Conservation (phyloP, 2,113 vertebrate species). For the Centropus unirufus region DNA sequence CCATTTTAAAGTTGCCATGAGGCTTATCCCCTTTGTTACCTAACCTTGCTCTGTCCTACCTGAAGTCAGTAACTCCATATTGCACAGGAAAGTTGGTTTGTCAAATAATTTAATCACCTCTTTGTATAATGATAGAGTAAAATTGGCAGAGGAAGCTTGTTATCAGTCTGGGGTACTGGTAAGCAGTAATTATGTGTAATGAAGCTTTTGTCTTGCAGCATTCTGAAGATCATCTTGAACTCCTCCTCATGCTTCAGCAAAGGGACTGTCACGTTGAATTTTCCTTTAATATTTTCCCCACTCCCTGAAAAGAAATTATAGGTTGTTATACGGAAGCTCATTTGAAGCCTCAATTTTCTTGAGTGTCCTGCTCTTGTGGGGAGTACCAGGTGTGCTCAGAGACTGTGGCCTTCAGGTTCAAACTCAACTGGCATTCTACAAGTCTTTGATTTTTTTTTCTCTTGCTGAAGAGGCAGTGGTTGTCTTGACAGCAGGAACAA, state of each 20-base stretch:
- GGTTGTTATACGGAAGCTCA: conserved; percentile 84
- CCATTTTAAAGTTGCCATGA: conserved; percentile 33
- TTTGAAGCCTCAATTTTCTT: conserved; percentile 96
- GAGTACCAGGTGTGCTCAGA: conserved; percentile 85
- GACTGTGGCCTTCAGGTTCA: conserved; percentile 74
- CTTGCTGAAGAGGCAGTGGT: conserved; percentile 79
- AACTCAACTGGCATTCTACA: conserved; percentile 84
- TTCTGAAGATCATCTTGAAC: conserved; percentile 93
- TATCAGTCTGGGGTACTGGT: conserved; percentile 81
- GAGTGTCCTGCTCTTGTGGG: conserved; percentile 78
- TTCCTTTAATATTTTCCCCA: conserved; percentile 80
- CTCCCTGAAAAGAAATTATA: conserved; percentile 91
- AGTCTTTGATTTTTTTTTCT: conserved; percentile 87
- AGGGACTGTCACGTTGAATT: conserved; percentile 80
- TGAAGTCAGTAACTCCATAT: conserved; percentile 66
- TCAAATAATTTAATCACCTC: conserved; percentile 83
- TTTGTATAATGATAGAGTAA: conserved; percentile 83
- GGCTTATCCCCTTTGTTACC: conserved; percentile 14
- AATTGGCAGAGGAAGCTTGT: conserved; percentile 83
- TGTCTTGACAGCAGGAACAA: conserved; percentile 84
- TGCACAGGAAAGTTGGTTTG: conserved; percentile 76
- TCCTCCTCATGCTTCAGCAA: conserved; percentile 83
- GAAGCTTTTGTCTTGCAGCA: conserved; percentile 93
- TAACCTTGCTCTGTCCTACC: conserved; percentile 50
- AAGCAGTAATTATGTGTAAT: conserved; percentile 94